Evolutionary conservation across 2,797 vertebrate species (phyloP), one percentile per base, ranked within the genome.

Genomic region (Sebastes trivittatus): DNA sequence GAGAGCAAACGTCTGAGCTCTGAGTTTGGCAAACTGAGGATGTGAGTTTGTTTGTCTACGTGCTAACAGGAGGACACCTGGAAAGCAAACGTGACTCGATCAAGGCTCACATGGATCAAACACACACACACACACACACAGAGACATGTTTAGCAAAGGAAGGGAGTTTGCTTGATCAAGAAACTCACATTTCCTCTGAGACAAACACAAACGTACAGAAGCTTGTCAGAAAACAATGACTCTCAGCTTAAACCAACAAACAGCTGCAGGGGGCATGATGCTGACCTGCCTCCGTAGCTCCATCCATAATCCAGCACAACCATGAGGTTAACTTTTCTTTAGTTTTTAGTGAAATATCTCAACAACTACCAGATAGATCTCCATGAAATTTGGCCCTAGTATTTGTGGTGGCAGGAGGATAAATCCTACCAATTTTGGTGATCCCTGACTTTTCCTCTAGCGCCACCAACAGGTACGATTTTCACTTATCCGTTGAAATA

Each of bases 181-280:
- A 52, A 49, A 66, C 63, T 66, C 49, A 30, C 34, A 76, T 68
- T 72, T 71, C 56, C 52, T 56, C 55, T 36, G 54, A 6, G 5
- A 38, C 71, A 55, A 27, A 61, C 27, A 65, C 29, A 25, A 67
- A 34, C 58, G 7, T 1, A 22, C 32, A 77, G 23, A 4, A 27
- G 38, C 67, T 22, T 5, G 34, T 49, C 7, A 23, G 46, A 55
- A 61, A 65, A 92, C 84, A 90, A 82, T 78, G 75, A 76, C 10
- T 59, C 29, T 13, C 20, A 38, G 74, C 58, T 72, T 87, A 59
- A 89, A 88, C 7, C 85, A 90, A 89, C 88, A 91, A 84, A 85
- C 81, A 72, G 70, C 61, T 27, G 2, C 27, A 36, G 71, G 0
- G 11, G 10, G 59, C 89, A 84, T 89, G 90, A 92, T 78, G 77